phyloP scores from a whole-genome alignment of 2,113 vertebrate species.

The Zosterops hypoxanthus region DNA sequence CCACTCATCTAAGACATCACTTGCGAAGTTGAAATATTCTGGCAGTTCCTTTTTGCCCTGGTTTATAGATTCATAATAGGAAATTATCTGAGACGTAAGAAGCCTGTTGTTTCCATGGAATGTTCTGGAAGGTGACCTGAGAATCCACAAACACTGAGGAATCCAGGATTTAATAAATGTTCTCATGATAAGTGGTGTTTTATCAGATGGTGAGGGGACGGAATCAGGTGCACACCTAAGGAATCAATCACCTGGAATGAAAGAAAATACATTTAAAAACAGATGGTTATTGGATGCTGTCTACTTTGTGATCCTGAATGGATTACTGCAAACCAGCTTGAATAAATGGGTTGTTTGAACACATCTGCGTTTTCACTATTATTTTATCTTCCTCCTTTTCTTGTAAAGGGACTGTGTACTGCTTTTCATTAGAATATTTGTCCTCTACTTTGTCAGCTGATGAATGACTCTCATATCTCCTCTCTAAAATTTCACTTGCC shows the following conservation, averaged over 20 bases:
- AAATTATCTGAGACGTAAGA: slow-evolving; percentile 60
- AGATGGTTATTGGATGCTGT: not conserved
- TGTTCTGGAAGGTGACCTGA: not conserved
- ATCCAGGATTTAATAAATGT: not conserved
- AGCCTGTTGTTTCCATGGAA: slow-evolving; percentile 1
- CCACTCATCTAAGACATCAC: slow-evolving; percentile 80
- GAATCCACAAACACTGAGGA: not conserved
- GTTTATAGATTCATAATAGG: slow-evolving; percentile 72
- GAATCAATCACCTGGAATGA: slow-evolving; percentile 17
- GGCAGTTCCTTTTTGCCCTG: slow-evolving; percentile 62
- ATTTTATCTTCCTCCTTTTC: too few relatives aligned
- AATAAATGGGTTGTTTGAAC: not conserved
- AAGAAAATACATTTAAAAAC: not conserved
- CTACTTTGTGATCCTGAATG: not conserved
- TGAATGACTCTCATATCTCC: too few relatives aligned
- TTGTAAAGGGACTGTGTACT: too few relatives aligned
- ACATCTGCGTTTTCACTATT: too few relatives aligned
- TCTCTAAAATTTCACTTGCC: too few relatives aligned
- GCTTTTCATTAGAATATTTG: too few relatives aligned
- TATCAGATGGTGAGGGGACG: not conserved
- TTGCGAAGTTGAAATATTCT: slow-evolving; percentile 83
- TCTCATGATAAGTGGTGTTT: slow-evolving; percentile 19
- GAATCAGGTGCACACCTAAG: not conserved
- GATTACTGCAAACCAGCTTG: not conserved
- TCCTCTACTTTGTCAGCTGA: too few relatives aligned